A percentile compares a stretch with the other conserved stretches of the same genome.
Conservation (phyloP, 1,140 invertebrate genomes). For the Lutraria rhynchaena region DNA sequence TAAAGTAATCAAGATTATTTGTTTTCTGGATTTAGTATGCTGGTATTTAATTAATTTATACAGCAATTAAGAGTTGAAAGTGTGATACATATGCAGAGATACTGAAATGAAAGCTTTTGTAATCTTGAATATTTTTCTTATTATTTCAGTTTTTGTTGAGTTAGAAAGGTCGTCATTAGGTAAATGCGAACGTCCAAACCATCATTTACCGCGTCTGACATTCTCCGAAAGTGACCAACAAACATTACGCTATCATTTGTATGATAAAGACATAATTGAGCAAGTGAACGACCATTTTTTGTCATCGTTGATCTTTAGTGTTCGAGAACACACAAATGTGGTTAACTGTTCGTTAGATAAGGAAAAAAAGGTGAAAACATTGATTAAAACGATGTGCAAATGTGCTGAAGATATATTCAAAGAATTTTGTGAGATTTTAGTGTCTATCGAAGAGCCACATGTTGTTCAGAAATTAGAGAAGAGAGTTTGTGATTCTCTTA, state of each 20-base stretch:
- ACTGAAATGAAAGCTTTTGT: too few species aligned
- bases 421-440: slow-evolving; percentile 45
- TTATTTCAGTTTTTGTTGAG: slow-evolving; percentile 23
- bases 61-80: too few species aligned
- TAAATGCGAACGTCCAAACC: slow-evolving; percentile 20
- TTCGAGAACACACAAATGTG: slow-evolving; percentile 51
- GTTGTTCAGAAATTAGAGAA: slow-evolving; percentile 52
- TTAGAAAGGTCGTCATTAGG: slow-evolving; percentile 16
- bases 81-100: too few species aligned
- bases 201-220: not conserved
- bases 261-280: slow-evolving; percentile 39
- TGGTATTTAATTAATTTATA: too few species aligned
- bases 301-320: slow-evolving; percentile 49
- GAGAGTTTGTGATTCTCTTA: not conserved
- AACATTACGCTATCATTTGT: slow-evolving; percentile 27
- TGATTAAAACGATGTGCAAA: slow-evolving; percentile 37
- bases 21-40: not conserved
- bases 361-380: slow-evolving; percentile 31
- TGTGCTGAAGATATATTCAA: slow-evolving; percentile 38
- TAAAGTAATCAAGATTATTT: too few species aligned
- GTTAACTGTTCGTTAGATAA: slow-evolving; percentile 18
- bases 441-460: slow-evolving; percentile 8
- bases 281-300: slow-evolving; percentile 43
- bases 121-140: too few species aligned
- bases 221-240: slow-evolving; percentile 41